Percentiles rank a stretch among this genome's conserved stretches.
These are phyloP conservation scores for Cephus sareptanus DNA, from an alignment of 2,888 invertebrate genomes.

Conservation along the genomic window DNA sequence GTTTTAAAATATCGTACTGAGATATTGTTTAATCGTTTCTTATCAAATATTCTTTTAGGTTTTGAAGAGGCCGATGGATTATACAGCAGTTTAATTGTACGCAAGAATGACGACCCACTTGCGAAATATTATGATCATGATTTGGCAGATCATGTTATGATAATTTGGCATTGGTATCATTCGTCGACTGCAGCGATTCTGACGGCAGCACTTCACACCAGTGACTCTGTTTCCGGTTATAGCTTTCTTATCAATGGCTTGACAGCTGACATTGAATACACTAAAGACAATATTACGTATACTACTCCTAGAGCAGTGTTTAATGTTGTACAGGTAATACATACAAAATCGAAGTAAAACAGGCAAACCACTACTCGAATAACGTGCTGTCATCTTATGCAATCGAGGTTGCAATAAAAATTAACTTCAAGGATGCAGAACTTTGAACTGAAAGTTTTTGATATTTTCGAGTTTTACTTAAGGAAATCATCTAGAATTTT, in stretches of 20 bases:
- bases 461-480: too few relatives aligned
- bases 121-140: slow-evolving; percentile 66
- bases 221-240: slow-evolving; percentile 35
- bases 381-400: too few relatives aligned
- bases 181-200: slow-evolving; percentile 41
- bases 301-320: slow-evolving; percentile 45
- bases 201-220: slow-evolving; percentile 38
- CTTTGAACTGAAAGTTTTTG: too few relatives aligned
- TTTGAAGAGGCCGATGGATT: slow-evolving; percentile 66
- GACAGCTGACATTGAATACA: slow-evolving; percentile 38
- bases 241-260: slow-evolving; percentile 52
- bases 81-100: slow-evolving; percentile 63
- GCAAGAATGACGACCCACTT: slow-evolving; percentile 50
- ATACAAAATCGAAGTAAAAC: background rate
- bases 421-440: too few relatives aligned
- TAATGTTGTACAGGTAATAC: slow-evolving; percentile 41
- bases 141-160: slow-evolving; percentile 66
- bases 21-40: too few relatives aligned
- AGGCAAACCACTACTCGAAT: too few relatives aligned
- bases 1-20: background rate
- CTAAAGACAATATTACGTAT: slow-evolving; percentile 25
- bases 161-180: slow-evolving; percentile 67
- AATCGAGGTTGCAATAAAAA: too few relatives aligned
- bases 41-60: slow-evolving; percentile 38
- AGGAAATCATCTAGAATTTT: too few relatives aligned